Percentiles rank a stretch among this genome's conserved stretches.
phyloP scores from a whole-genome alignment of 2,888 invertebrate species.

The Latheticus oryzae region DNA sequence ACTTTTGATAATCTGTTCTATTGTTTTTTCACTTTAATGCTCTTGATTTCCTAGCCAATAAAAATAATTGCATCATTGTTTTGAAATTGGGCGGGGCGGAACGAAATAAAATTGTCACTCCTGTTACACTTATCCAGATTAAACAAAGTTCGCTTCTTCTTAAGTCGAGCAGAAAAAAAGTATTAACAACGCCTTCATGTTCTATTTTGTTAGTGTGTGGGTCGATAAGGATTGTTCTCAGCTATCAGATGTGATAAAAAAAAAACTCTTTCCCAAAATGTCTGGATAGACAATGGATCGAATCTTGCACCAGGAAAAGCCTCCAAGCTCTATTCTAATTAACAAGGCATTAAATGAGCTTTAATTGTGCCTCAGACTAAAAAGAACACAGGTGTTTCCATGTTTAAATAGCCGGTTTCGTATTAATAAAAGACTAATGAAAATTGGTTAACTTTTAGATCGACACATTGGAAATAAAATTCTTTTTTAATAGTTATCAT shows the following conservation, averaged over 20 bases:
- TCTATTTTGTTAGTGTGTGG: conserved; percentile 1
- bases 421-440: no score
- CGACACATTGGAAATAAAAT: no score
- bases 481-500: no score
- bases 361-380: conserved; percentile 2
- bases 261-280: conserved; percentile 4
- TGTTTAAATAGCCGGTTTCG: no score
- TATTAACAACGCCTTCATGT: conserved; percentile 10
- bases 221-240: conserved; percentile 4
- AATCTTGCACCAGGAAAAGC: conserved; percentile 1
- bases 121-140: conserved; percentile 31
- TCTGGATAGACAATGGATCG: conserved; percentile 5
- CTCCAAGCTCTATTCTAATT: conserved; percentile 15
- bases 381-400: no score
- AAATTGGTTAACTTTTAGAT: no score
- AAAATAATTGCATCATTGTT: conserved; percentile 27
- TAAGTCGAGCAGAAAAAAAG: conserved; percentile 13
- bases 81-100: conserved; percentile 15
- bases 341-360: conserved; percentile 11
- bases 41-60: conserved; percentile 18
- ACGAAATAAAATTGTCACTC: conserved; percentile 24
- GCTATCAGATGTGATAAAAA: conserved; percentile 2
- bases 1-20: conserved; percentile 22
- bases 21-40: conserved; percentile 15
- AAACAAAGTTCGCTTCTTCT: conserved; percentile 15